A percentile compares a stretch with the other conserved stretches of the same genome.
Conservation (phyloP, 2,797 vertebrate species). For the Phyllotis vaccarum region DNA sequence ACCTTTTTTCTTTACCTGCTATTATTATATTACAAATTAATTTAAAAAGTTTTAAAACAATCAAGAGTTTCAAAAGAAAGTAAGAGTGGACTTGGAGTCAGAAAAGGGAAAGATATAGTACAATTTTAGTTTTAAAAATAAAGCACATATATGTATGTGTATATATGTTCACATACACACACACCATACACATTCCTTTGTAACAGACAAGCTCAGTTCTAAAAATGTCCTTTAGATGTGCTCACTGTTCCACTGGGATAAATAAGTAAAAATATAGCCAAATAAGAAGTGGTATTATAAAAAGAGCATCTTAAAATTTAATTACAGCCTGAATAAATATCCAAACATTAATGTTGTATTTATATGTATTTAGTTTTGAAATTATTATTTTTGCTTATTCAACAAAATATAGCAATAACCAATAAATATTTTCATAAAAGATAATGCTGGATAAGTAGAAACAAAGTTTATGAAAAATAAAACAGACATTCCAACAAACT, state of each 20-base stretch:
- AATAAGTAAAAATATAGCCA: neutral
- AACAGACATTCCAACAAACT: constrained; percentile 88
- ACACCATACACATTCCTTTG: neutral
- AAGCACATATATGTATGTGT: neutral
- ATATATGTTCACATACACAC: neutral
- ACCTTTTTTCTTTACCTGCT: neutral
- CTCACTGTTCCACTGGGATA: neutral
- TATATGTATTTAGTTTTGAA: neutral
- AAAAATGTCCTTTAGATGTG: neutral
- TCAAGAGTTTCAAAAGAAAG: neutral
- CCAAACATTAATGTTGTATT: neutral
- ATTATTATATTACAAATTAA: too few species aligned
- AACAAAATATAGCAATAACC: neutral
- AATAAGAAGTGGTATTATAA: neutral
- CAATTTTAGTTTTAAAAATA: neutral
- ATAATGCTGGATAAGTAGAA: constrained; percentile 77
- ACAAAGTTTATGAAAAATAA: constrained; percentile 93
- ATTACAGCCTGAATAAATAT: neutral
- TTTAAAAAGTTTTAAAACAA: neutral
- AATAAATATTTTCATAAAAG: neutral
- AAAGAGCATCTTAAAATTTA: neutral
- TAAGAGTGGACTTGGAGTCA: neutral
- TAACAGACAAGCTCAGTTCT: neutral
- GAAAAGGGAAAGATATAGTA: neutral
- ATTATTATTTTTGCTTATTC: constrained; percentile 12